Base-by-base conservation (phyloP, 2,797 vertebrate genomes). In the Poecilia picta region DNA sequence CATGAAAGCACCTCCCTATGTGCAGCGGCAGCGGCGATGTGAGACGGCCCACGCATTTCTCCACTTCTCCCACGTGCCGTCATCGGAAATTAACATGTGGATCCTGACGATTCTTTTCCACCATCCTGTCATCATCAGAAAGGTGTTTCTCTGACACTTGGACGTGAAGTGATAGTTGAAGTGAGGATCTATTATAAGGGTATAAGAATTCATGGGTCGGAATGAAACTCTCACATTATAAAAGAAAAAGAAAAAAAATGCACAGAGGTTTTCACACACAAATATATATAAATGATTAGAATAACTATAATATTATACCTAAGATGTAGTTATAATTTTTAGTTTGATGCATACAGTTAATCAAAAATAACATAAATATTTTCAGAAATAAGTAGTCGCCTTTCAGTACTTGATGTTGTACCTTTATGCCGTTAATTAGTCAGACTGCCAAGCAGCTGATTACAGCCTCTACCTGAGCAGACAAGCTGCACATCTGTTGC, bases 1-100 rank as follows among this genome's bases (percentile, higher is more conserved):
- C 85, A 78, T 72, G 5, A 76, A 81, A 72, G 62, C 47, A 74
- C 23, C 74, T 78, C 55, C 45, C 41, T 39, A 3, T 57, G 18
- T 82, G 64, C 55, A 73, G 75, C 78, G 36, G 8, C 72, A 73
- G 75, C 78, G 36, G 8, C 72, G 57, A 49, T 62, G 53, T 8
- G 16, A 53, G 23, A 51, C 75, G 72, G 76, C 78, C 55, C 66
- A 36, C 73, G 84, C 74, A 72, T 18, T 81, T 81, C 64, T 62
- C 43, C 78, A 33, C 46, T 72, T 53, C 33, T 0, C 64, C 1
- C 70, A 46, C 49, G 62, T 49, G 73, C 53, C 81, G 46, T 71
- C 36, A 33, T 11, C 73, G 57, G 28, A 11, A 76, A 79, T 84
- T 64, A 23, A 12, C 43, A 53, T 57, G 57, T 77, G 47, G 62